These are phyloP conservation scores for Pseudochromis fuscus DNA, from an alignment of 2,797 vertebrate species.

Conservation along the genomic window DNA sequence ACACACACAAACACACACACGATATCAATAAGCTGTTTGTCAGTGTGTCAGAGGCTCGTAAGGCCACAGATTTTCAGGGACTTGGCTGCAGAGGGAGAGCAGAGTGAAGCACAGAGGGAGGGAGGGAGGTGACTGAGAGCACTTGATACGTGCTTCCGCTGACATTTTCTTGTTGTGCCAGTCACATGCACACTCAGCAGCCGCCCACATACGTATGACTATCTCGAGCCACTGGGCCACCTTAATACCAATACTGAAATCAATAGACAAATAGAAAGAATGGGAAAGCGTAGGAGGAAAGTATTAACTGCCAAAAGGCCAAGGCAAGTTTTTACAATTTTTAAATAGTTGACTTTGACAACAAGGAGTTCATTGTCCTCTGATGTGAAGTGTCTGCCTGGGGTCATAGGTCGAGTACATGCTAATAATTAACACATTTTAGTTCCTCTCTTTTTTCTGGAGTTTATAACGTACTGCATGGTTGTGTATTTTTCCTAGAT, in stretches of 20 bases:
- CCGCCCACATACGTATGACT: conserved; percentile 23
- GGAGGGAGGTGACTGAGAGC: conserved; percentile 11
- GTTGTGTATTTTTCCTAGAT: conserved; percentile 51
- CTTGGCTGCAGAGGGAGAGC: conserved; percentile 32
- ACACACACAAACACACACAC: conserved; percentile 15
- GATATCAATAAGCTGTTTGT: conserved; percentile 40
- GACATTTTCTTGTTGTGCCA: conserved; percentile 32
- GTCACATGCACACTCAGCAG: conserved; percentile 47
- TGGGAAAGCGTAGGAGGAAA: not conserved
- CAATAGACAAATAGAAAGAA: conserved; percentile 35
- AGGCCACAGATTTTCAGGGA: conserved; percentile 45
- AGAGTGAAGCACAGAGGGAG: not conserved
- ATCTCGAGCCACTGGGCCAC: conserved; percentile 27
- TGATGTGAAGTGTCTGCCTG: conserved; percentile 1
- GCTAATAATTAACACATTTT: conserved; percentile 8
- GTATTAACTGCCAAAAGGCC: conserved; percentile 3
- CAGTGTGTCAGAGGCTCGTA: conserved; percentile 30
- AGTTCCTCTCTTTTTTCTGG: conserved; percentile 12
- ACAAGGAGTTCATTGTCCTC: conserved; percentile 41
- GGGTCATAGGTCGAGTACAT: conserved; percentile 15
- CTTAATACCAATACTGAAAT: conserved; percentile 1
- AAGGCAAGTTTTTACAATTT: conserved; percentile 1
- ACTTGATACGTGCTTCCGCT: conserved; percentile 27
- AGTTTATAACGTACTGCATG: conserved; percentile 22
- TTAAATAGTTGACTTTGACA: conserved; percentile 14